Evolutionary conservation across 1,140 invertebrate genomes (phyloP).

Genomic region (Rhagoletis zephyria): DNA sequence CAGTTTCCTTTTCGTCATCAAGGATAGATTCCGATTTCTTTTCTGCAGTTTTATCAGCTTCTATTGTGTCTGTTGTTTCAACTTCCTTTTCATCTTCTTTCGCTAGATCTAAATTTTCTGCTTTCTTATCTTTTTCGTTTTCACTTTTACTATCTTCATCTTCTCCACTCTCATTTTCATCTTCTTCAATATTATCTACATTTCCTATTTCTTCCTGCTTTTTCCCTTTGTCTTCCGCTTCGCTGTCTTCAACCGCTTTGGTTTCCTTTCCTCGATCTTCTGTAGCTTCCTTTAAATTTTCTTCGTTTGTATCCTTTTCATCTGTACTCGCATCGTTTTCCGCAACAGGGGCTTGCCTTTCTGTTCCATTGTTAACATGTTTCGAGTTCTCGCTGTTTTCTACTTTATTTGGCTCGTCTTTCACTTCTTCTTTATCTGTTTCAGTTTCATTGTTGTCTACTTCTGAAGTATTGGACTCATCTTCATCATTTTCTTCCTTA

Average conservation of each 20-base stretch:
- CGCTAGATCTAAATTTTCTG: constrained; percentile 31
- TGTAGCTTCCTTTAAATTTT: no score
- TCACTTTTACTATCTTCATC: constrained; percentile 38
- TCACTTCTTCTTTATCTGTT: neutral
- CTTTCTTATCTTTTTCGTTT: neutral
- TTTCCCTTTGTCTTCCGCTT: neutral
- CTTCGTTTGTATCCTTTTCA: no score
- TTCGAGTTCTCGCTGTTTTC: constrained; percentile 8
- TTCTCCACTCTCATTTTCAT: neutral
- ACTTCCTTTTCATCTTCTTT: constrained; percentile 55
- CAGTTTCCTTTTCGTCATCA: constrained; percentile 19
- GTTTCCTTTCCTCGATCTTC: no score
- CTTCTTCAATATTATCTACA: constrained; percentile 18
- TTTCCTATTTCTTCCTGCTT: no score
- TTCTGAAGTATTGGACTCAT: constrained; percentile 36
- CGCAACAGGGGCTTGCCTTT: no score
- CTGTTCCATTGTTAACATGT: no score
- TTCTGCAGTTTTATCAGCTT: constrained; percentile 30
- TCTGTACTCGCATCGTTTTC: no score
- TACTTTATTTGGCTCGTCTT: neutral
- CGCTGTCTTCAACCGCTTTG: neutral
- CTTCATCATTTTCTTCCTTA: neutral
- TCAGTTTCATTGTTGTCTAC: neutral
- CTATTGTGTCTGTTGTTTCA: constrained; percentile 40
- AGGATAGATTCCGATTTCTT: constrained; percentile 32